phyloP scores from a whole-genome alignment of 2,113 vertebrate species.

The Merops nubicus region DNA sequence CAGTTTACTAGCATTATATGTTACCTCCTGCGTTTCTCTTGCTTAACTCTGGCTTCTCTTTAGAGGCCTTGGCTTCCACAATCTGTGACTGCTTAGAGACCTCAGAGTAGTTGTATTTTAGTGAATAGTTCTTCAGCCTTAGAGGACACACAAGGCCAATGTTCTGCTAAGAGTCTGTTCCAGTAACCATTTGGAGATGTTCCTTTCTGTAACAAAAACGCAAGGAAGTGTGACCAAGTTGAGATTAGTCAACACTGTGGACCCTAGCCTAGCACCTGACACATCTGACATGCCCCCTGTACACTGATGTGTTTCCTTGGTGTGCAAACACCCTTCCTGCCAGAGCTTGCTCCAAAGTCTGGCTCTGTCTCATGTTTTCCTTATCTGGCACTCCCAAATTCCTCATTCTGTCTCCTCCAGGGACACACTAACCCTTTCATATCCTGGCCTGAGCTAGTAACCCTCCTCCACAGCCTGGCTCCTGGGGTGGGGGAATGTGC shows the following conservation, averaged over 20 bases:
- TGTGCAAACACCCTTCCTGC: background rate
- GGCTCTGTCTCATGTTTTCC: background rate
- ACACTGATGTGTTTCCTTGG: background rate
- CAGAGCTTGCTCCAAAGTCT: slow-evolving; percentile 7
- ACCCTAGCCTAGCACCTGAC: background rate
- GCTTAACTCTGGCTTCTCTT: background rate
- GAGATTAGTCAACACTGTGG: background rate
- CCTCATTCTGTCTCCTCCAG: background rate
- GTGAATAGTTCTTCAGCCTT: background rate
- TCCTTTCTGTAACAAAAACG: background rate
- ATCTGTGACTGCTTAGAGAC: background rate
- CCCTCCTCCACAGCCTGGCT: background rate
- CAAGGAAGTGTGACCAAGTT: background rate
- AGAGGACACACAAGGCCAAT: background rate
- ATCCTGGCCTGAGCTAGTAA: background rate
- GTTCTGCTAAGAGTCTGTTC: background rate
- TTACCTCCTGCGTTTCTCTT: background rate
- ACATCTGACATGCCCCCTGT: background rate
- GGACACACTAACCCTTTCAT: background rate
- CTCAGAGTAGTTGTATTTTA: background rate
- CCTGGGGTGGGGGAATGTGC: background rate
- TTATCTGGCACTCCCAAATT: slow-evolving; percentile 22
- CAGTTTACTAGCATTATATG: background rate
- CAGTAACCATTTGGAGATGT: background rate
- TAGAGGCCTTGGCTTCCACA: background rate